phyloP scores from a whole-genome alignment of 2,888 invertebrate genomes.

The Caenorhabditis sp. region DNA sequence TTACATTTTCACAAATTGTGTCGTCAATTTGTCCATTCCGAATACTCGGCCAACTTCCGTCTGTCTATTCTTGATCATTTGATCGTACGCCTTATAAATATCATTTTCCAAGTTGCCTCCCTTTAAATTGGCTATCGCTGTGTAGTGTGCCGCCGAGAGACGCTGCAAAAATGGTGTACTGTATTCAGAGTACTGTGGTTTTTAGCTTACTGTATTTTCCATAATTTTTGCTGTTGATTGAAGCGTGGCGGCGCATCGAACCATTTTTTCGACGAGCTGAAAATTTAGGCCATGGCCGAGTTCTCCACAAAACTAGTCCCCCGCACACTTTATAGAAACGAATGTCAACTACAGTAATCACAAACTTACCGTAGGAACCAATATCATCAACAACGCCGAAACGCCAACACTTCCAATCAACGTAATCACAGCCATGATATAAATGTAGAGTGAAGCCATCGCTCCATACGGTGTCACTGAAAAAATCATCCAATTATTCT shows the following conservation, averaged over 20 bases:
- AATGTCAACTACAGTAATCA: too few relatives aligned
- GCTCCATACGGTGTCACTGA: too few relatives aligned
- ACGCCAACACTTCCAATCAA: too few relatives aligned
- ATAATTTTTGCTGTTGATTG: constrained; percentile 10
- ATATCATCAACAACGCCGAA: too few relatives aligned
- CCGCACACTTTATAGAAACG: too few relatives aligned
- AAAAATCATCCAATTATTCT: too few relatives aligned
- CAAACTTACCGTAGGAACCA: too few relatives aligned
- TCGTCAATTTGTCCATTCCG: constrained; percentile 20
- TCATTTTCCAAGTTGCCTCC: constrained; percentile 3
- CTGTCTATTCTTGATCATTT: constrained; percentile 1
- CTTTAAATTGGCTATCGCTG: neutral
- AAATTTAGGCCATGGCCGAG: neutral
- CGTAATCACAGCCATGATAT: too few relatives aligned
- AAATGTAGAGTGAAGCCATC: too few relatives aligned
- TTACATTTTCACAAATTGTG: constrained; percentile 22
- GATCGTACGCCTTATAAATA: constrained; percentile 12
- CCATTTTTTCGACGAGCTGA: constrained; percentile 11
- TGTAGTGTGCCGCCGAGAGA: neutral
- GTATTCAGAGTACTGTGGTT: neutral
- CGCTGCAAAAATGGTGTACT: constrained; percentile 2
- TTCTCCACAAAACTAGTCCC: too few relatives aligned
- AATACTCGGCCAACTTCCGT: constrained; percentile 6
- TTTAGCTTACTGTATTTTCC: constrained; percentile 1
- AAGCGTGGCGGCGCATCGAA: constrained; percentile 3